Base-by-base conservation (phyloP, 1,140 invertebrate genomes). In the Gryllus bimaculatus region DNA sequence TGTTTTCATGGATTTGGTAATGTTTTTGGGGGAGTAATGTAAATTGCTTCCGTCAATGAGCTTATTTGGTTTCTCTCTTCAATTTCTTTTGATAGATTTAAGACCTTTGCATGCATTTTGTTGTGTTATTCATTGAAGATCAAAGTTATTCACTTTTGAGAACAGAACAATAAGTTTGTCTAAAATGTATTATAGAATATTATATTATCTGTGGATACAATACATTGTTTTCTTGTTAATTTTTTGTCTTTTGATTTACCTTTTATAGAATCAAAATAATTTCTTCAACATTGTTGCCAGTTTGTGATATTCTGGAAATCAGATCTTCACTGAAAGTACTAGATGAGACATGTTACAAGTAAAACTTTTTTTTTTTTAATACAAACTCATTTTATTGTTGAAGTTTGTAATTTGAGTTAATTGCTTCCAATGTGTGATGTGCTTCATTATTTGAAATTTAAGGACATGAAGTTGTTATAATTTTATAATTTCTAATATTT, bases 161-260 rank as follows among this genome's bases (percentile, higher is more conserved):
- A 66, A 18, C 54, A 66, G 54, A 66, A 66, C 54, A 10, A 66
- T 66, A 66, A 18, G 10, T 13, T 66, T 66, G 54, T 66, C 54
- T 66, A 18, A 66, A 66, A 66, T 66, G 54, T 66, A 66, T 66
- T 66, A 66, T 66, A 39, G 26, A 2, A 66, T 66, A 66, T 66
- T 66, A 66, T 66, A 66, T 66, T 66, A 18, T 66, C 54, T 66
- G 54, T 66, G 54, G 54, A 66, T 66, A 66, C 54, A 66, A 66
- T 66, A 66, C 54, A 66, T 66, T 66, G 54, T 66, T 66, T 66
- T 66, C 54, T 66, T 66, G 54, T 66, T 66, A 13, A 66, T 66
- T 66, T 15, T 66, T 66, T 66, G 10, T 66, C 18, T 66, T 66
- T 66, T 66, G 10, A 13, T 66, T 66, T 66, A 13, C 18, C 18